Percentiles rank a stretch among this genome's conserved stretches.
Conservation (phyloP, 2,113 vertebrate species). For the Cacatua alba region DNA sequence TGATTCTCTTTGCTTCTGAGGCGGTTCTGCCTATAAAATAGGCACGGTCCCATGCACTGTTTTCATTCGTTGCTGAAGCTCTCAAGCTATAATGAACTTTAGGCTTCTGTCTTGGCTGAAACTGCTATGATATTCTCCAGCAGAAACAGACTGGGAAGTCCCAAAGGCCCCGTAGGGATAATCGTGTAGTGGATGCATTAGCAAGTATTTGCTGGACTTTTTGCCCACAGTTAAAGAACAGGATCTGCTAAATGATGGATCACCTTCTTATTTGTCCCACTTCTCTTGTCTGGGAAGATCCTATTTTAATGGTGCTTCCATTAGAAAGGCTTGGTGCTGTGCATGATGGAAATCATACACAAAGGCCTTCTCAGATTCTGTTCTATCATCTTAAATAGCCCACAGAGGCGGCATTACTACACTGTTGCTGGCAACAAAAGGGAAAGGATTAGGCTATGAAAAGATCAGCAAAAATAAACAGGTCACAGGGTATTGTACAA, state of each 20-base stretch:
- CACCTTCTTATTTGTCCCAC: not conserved
- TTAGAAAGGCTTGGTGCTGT: not conserved
- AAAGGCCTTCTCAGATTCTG: not conserved
- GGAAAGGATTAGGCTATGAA: not conserved
- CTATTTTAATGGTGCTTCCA: not conserved
- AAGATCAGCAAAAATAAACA: not conserved
- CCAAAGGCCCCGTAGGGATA: not conserved
- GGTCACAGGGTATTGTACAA: not conserved
- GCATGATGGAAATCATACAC: not conserved
- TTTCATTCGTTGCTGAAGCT: not conserved
- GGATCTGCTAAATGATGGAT: not conserved
- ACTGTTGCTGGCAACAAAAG: not conserved
- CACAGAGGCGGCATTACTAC: not conserved
- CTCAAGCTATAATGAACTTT: not conserved
- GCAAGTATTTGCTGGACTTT: not conserved
- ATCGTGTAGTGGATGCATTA: not conserved
- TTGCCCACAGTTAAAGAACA: not conserved
- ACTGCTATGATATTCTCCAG: not conserved
- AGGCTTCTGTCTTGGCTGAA: not conserved
- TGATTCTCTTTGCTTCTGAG: not conserved
- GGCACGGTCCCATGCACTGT: fast-evolving
- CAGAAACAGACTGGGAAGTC: not conserved
- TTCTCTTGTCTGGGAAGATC: not conserved
- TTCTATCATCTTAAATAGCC: not conserved
- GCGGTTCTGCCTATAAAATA: not conserved